Conservation (phyloP, 2,888 invertebrate genomes). For the Coleophora flavipennella region DNA sequence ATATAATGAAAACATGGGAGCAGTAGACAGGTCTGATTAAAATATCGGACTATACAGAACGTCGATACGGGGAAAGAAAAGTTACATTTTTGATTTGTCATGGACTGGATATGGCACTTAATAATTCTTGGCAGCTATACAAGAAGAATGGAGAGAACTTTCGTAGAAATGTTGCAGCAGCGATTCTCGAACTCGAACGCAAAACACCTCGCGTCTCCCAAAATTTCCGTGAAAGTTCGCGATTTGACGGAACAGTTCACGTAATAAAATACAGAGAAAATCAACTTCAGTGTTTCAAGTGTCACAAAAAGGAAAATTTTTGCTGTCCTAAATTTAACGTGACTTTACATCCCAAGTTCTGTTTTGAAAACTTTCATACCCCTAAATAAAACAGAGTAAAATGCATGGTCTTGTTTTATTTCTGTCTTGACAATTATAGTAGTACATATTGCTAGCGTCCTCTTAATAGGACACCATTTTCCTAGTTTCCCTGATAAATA, state of each 20-base stretch:
- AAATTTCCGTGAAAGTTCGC: background rate
- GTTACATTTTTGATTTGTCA: background rate
- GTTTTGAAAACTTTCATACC: background rate
- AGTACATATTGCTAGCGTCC: too few relatives aligned
- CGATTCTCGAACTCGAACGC: background rate
- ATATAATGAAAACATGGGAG: constrained; percentile 3
- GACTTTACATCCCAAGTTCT: background rate
- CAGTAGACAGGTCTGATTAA: constrained; percentile 1
- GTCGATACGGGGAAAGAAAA: background rate
- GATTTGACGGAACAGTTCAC: background rate
- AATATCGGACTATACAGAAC: background rate
- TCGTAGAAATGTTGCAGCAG: background rate
- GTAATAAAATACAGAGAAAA: background rate
- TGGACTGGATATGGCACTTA: background rate
- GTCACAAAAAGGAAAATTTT: background rate
- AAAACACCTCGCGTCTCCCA: background rate
- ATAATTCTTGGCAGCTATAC: constrained; percentile 1
- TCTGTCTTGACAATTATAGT: too few relatives aligned
- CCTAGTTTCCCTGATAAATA: too few relatives aligned
- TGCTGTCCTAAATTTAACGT: background rate
- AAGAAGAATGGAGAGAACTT: background rate
- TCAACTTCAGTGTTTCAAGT: background rate
- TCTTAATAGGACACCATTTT: too few relatives aligned
- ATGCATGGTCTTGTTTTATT: background rate
- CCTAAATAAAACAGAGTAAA: background rate